Evolutionary conservation across 2,888 invertebrate species (phyloP).

Genomic region (Dolichomitus sp.): DNA sequence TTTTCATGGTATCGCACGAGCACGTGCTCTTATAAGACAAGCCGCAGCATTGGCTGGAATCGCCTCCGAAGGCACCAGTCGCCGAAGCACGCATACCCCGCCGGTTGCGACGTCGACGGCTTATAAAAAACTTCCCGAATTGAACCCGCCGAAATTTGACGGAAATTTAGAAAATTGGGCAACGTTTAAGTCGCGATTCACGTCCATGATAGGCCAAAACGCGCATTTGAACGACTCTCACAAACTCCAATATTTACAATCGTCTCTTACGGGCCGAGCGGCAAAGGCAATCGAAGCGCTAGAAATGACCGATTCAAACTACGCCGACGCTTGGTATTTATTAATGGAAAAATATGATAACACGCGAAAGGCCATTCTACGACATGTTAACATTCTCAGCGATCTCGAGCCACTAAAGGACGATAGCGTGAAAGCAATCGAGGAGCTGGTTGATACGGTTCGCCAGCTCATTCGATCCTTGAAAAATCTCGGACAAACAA

Average conservation of each 20-base stretch:
- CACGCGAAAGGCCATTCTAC: conserved; percentile 56
- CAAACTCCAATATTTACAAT: conserved; percentile 68
- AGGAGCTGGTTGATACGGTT: conserved; percentile 53
- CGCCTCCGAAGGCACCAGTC: too few species aligned
- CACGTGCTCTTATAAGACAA: conserved; percentile 10
- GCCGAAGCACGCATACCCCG: background rate
- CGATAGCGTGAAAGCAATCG: conserved; percentile 42
- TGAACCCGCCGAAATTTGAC: conserved; percentile 64
- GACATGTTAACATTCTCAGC: conserved; percentile 51
- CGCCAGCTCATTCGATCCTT: conserved; percentile 59
- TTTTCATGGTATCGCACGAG: conserved; percentile 16
- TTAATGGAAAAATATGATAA: conserved; percentile 64
- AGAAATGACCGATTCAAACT: conserved; percentile 64
- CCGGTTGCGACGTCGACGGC: background rate
- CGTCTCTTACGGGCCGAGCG: conserved; percentile 66
- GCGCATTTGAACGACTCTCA: conserved; percentile 46
- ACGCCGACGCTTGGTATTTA: conserved; percentile 65
- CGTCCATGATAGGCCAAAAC: conserved; percentile 61
- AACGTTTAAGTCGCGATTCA: conserved; percentile 65
- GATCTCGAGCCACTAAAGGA: conserved; percentile 21
- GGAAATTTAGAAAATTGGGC: conserved; percentile 68
- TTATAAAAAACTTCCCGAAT: conserved; percentile 41
- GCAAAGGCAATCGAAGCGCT: conserved; percentile 64
- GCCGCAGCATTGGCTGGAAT: background rate
- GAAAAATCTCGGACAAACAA: conserved; percentile 34